Conservation (phyloP, 1,140 invertebrate species). For the Drosophila equinoxialis region DNA sequence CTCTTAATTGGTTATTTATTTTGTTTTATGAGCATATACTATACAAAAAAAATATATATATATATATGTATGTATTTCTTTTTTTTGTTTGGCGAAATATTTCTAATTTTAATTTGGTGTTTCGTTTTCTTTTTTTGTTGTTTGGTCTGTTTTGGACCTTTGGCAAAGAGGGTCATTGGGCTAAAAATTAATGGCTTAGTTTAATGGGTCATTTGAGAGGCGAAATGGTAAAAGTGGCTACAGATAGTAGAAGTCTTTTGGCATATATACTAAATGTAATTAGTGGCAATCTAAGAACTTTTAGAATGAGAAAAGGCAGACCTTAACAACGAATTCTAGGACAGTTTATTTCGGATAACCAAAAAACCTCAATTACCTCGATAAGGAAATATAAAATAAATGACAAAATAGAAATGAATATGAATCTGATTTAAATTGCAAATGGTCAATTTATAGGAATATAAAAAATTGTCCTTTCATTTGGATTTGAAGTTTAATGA, state of each 20-base stretch:
- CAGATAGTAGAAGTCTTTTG: slow-evolving; percentile 37
- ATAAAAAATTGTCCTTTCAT: no score
- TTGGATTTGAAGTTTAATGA: no score
- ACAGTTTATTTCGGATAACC: no score
- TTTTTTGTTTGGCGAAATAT: slow-evolving; percentile 34
- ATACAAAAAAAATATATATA: not conserved
- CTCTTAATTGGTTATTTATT: slow-evolving; percentile 75
- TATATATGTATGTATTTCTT: slow-evolving; percentile 32
- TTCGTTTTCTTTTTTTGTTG: slow-evolving; percentile 33
- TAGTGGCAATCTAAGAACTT: slow-evolving; percentile 46
- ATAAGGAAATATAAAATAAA: not conserved
- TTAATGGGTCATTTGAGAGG: slow-evolving; percentile 77
- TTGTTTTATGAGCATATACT: slow-evolving; percentile 61
- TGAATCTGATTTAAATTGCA: no score
- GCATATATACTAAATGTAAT: slow-evolving; percentile 46
- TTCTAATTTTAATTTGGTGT: slow-evolving; percentile 64
- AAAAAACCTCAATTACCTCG: no score
- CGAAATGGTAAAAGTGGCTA: slow-evolving; percentile 63
- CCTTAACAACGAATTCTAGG: no score
- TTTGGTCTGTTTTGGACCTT: slow-evolving; percentile 19
- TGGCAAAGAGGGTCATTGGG: slow-evolving; percentile 67
- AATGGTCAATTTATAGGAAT: no score
- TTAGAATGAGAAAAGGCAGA: slow-evolving; percentile 19
- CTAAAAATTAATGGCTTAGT: slow-evolving; percentile 67
- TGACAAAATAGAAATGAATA: not conserved